phyloP scores from a whole-genome alignment of 2,113 vertebrate genomes.

The Ginglymostoma cirratum region DNA sequence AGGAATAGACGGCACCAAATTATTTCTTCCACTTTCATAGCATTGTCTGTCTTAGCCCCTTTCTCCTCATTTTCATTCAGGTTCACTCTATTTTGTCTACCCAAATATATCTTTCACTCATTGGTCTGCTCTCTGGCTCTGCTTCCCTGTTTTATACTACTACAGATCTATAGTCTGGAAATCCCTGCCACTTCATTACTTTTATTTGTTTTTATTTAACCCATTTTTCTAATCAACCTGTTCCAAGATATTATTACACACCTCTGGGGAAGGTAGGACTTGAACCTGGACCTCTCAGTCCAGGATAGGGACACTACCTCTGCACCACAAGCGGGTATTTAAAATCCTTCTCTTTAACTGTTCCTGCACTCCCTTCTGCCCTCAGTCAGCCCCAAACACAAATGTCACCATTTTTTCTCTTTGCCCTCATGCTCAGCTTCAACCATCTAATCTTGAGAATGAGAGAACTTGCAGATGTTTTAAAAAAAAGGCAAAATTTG shows the following conservation, averaged over 20 bases:
- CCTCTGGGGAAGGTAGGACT: too few species aligned
- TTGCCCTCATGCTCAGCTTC: not conserved
- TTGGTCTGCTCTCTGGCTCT: not conserved
- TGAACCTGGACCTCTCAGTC: too few species aligned
- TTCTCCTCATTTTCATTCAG: not conserved
- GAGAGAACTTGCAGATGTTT: not conserved
- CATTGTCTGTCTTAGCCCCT: not conserved
- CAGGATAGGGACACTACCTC: too few species aligned
- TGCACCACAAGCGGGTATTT: not conserved
- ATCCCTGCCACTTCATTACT: not conserved
- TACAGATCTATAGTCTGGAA: not conserved
- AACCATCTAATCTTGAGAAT: too few species aligned
- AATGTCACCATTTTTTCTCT: not conserved
- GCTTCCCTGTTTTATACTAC: not conserved
- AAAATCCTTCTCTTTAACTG: not conserved
- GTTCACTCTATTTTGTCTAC: not conserved
- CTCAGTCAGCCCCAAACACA: not conserved
- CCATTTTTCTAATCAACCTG: too few species aligned
- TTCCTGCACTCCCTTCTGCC: not conserved
- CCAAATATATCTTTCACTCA: not conserved
- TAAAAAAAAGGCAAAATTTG: not conserved
- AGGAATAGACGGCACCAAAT: not conserved
- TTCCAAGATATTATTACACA: too few species aligned
- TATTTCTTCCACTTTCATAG: not conserved
- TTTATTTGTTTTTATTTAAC: not conserved